Evolutionary conservation across 2,888 invertebrate species (phyloP), one percentile per base, ranked within the genome.

Genomic region (Pyrrhosoma nymphula): DNA sequence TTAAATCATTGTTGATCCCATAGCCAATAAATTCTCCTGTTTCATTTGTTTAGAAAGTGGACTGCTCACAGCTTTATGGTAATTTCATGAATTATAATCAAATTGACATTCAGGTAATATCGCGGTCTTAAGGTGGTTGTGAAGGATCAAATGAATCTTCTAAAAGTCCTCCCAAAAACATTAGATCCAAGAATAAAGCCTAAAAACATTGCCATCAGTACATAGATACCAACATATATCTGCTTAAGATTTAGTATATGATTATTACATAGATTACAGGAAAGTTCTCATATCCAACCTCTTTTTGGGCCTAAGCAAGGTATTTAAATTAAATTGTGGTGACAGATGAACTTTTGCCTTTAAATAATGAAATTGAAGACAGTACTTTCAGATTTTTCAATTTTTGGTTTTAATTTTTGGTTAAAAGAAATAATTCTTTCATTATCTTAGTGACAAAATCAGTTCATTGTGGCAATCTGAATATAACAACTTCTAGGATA

Each of bases 31-130:
- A 82, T 82, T 26, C 82, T 82, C 35, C 82, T 82, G 12, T 16
- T 82, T 82, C 30, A 82, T 82, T 82, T 82, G 14, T 82, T 82
- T 82, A 82, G 82, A 82, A 82, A 35, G 30, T 82, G 82, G 82
- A 82, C 82, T 35, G 69, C 35, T 82, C 82, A 35, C 35, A 82
- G 82, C 35, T 82, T 35, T 82, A 14, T 30, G 82, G 12, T 35
- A 18, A 82, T 82, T 35, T 14, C 26, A 35, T 82, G 30, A 82
- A 16, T 82, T 3, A 82, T 82, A 82, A 35, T 82, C 16, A 82
- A 82, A 82, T 23, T 82, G 82, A 26, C 35, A 35, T 35, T 35
- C 16, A 35, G 82, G 82, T 35, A 82, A 82, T 82, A 82, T 82
- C 35, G 82, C 35, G 18, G 82, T 14, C 12, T 82, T 82, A n/a